Percentiles rank a stretch among this genome's conserved stretches.
These are phyloP conservation scores for Chaetops frenatus DNA, from an alignment of 2,113 vertebrate species.

Conservation along the genomic window DNA sequence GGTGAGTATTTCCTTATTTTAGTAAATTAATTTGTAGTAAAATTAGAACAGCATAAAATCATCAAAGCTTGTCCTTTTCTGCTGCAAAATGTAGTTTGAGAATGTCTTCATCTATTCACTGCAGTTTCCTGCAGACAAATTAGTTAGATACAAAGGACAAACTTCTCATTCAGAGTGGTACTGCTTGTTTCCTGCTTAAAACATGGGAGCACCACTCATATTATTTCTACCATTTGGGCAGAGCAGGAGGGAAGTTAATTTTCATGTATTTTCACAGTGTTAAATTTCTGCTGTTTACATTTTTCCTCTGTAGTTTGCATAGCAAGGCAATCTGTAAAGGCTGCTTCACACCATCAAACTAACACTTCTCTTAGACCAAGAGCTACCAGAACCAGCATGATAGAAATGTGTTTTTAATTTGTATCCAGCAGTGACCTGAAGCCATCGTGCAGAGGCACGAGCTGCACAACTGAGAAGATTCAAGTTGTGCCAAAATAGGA, in stretches of 20 bases:
- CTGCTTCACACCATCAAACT: background rate
- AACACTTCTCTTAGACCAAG: background rate
- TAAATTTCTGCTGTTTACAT: background rate
- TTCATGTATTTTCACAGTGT: background rate
- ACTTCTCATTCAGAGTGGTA: background rate
- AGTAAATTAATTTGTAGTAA: background rate
- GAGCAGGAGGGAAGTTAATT: background rate
- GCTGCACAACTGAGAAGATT: background rate
- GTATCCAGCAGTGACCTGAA: background rate
- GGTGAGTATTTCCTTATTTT: background rate
- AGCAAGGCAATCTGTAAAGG: background rate
- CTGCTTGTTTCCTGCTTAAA: background rate
- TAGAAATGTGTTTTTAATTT: background rate
- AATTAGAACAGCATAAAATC: background rate
- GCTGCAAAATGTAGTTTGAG: background rate
- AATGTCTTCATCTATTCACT: background rate
- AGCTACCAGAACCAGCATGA: background rate
- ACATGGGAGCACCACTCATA: background rate
- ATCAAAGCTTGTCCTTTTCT: background rate
- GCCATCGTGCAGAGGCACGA: background rate
- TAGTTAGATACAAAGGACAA: background rate
- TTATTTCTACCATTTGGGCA: background rate
- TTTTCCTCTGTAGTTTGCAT: background rate
- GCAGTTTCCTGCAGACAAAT: background rate
- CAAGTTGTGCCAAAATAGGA: background rate